Base-by-base conservation (phyloP, 2,888 invertebrate species). In the Dasypogon diadema region DNA sequence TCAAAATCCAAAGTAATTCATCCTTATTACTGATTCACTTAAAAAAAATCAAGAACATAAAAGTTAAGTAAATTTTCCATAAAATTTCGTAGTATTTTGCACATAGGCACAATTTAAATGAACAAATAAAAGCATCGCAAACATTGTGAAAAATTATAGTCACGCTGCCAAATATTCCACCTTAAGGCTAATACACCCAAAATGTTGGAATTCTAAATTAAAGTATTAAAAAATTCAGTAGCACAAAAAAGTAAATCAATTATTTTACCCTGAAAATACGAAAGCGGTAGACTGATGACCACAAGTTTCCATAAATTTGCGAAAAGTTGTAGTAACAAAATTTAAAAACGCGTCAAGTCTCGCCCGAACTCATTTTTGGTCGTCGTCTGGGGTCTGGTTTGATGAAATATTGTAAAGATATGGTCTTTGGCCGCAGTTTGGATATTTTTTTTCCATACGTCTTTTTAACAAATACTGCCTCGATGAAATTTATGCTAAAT, bases 261-360 rank as follows among this genome's bases (percentile, higher is more conserved):
- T 42, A 42, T 42, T 42, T 42, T 12, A 12, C 8, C 42, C 42
- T 42, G 12, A 42, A 42, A 42, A 8, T 8, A 3, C 3, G 12
- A 42, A 42, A 42, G n/a, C 30, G 3, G 30, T 3, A 30, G 30
- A 42, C 42, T 42, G 42, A 42, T 42, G 42, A 42, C 42, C 60
- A 37, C 60, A 60, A 60, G 60, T 60, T 60, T 60, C 60, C 60
- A 60, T 60, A 60, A 60, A 60, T 60, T 60, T 60, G 12, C 3
- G 10, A n/a, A 3, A 42, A n/a, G n/a, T n/a, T 30, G 30, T 30
- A 5, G 12, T 12, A n/a, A 1, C 10, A 42, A 42, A 42, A 42
- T 30, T 30, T 30, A 30, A 42, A 42, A 30, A 6, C 2, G 42
- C n/a, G 21, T 8, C 51, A 51, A 51, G 16, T 8, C 18, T 12